These are phyloP conservation scores for Monarcha castaneiventris DNA, from an alignment of 2,113 vertebrate species.

Conservation along the genomic window DNA sequence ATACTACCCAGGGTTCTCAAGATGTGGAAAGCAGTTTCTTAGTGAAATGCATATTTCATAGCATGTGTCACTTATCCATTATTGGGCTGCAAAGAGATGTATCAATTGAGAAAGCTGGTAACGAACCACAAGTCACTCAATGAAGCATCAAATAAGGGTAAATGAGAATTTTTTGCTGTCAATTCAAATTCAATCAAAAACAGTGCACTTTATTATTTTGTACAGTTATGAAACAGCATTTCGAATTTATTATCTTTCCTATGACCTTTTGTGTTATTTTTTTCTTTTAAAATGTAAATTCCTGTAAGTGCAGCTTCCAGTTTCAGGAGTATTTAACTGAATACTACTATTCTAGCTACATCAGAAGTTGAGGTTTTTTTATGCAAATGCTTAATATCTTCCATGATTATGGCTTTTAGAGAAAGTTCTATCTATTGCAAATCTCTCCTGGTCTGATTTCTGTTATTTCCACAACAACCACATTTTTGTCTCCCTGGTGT, in stretches of 20 bases:
- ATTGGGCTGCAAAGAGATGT: conserved; percentile 8
- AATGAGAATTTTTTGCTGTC: conserved; percentile 42
- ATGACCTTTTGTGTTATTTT: background rate
- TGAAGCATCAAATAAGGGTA: conserved; percentile 40
- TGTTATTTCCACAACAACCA: background rate
- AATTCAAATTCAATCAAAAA: conserved; percentile 51
- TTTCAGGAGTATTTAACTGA: background rate
- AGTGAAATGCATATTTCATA: conserved; percentile 47
- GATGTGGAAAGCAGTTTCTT: conserved; percentile 54
- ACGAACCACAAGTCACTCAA: conserved; percentile 30
- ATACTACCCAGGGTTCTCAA: conserved; percentile 69
- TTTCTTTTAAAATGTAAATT: conserved; percentile 48
- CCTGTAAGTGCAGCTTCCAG: background rate
- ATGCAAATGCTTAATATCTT: background rate
- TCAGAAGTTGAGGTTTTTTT: background rate
- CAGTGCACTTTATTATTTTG: conserved; percentile 9
- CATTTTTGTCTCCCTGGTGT: background rate
- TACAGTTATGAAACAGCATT: conserved; percentile 23
- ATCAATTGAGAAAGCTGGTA: conserved; percentile 39
- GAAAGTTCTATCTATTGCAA: background rate
- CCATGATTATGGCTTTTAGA: background rate
- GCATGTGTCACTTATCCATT: conserved; percentile 15
- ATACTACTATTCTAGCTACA: background rate
- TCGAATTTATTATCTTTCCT: conserved; percentile 20
- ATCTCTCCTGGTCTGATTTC: background rate